phyloP scores from a whole-genome alignment of 2,888 invertebrate genomes.

The Steinernema carpocapsae region DNA sequence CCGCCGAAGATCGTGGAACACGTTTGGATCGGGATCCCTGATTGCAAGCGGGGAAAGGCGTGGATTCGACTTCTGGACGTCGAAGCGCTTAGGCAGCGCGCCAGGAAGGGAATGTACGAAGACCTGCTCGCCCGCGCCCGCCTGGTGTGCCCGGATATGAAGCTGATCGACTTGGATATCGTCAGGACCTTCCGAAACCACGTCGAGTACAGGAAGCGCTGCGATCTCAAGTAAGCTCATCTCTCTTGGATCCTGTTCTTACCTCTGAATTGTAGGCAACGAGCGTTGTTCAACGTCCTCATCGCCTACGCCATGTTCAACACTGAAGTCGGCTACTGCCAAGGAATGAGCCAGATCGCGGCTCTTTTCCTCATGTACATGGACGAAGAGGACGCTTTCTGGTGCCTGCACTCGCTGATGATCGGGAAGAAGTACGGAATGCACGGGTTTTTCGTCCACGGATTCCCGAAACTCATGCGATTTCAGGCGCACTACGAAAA shows the following conservation, averaged over 20 bases:
- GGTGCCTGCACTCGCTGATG: conserved; percentile 83
- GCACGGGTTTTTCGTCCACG: conserved; percentile 97
- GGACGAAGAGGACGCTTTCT: conserved; percentile 88
- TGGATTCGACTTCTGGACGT: conserved; percentile 64
- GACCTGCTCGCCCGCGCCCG: conserved; percentile 87
- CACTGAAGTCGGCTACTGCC: conserved; percentile 84
- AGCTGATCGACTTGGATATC: conserved; percentile 98
- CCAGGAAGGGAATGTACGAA: conserved; percentile 63
- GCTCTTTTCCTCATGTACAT: conserved; percentile 95
- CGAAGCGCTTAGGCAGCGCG: conserved; percentile 49
- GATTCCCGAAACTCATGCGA: conserved; percentile 93
- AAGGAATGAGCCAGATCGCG: conserved; percentile 82
- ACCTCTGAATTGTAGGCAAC: too few relatives aligned
- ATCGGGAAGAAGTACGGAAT: conserved; percentile 89
- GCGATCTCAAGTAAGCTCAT: conserved; percentile 90
- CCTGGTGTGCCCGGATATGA: conserved; percentile 89
- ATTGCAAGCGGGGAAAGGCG: conserved; percentile 84
- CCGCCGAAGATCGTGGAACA: conserved; percentile 73
- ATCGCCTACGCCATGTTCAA: conserved; percentile 99
- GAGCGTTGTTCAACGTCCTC: conserved; percentile 91
- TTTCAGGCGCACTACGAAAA: conserved; percentile 95
- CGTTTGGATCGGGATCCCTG: conserved; percentile 95
- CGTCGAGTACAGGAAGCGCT: conserved; percentile 84
- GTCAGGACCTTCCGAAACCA: conserved; percentile 97
- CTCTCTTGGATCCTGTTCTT: too few relatives aligned